Evolutionary conservation across 2,797 vertebrate genomes (phyloP), one percentile per base, ranked within the genome.

Genomic region (Pangasius macronema): DNA sequence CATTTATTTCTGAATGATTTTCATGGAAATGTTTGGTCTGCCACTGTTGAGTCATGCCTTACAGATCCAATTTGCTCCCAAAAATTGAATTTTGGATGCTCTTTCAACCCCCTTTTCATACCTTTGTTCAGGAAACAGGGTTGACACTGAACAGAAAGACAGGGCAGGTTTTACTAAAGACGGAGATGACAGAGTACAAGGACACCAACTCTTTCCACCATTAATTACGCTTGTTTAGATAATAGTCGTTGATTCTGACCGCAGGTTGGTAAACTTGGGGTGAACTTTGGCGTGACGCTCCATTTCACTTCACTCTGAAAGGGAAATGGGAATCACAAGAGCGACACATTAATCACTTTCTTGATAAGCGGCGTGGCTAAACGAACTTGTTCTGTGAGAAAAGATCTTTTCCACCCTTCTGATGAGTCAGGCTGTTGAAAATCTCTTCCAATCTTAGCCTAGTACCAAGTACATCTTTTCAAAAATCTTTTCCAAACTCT

Each of bases 261-360:
- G 49, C 94, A 92, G 92, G 91, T 94, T 92, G 88, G 93, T 93
- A 90, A 94, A 95, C 92, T 92, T 80, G 84, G 85, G 89, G 88
- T 84, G 88, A 93, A 92, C 90, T 91, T 93, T 90, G 90, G 91
- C 89, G 87, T 88, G 89, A 88, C 27, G 87, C 89, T 92, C 87
- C 89, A 92, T 90, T 94, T 93, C 93, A 93, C 92, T 91, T 94
- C 89, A 93, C 76, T 93, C 92, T 90, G 87, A 91, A 93, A 82
- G 85, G 93, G 93, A 94, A 94, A 95, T 93, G 91, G 91, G 93
- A 94, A 95, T 93, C 94, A 94, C 88, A 87, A 83, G 89, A 94
- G 85, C 92, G 91, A 88, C 92, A 90, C 83, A 87, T 87, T 2
- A 87, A 90, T 92, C 89, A 91, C 13, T 94, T 94, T 93, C 93